Evolutionary conservation across 53 echinoderm and acorn worm genomes (phyloP), one percentile per base, ranked within the genome.

Genomic region (Echinometra lucunter): DNA sequence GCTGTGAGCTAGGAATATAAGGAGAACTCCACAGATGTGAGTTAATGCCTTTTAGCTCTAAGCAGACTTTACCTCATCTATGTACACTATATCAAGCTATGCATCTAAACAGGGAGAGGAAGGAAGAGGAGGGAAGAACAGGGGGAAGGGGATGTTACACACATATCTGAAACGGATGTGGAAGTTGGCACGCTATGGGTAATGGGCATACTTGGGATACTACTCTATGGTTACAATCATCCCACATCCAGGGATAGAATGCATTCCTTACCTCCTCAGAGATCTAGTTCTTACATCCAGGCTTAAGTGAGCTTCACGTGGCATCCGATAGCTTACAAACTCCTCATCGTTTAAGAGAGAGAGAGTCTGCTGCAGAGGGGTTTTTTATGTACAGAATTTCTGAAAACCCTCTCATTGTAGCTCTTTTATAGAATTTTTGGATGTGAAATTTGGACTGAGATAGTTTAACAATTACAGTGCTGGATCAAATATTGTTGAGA

Each of bases 221-320:
- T 78, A 19, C 19, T 6, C 78, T 78, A 17, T 78, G 78, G 78
- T 78, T 78, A 78, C 78, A 78, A 78, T 78, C 78, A 78, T 78
- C 78, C 78, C 78, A 38, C 78, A 42, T 78, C 78, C 78, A 78
- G 78, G 78, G 78, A 40, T 42, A 78, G 42, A 78, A 21, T 78
- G 42, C 78, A 78, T 78, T 78, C 78, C 78, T 18, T 42, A 78
- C 78, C 78, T 42, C 78, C 78, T 78, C 78, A 18, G 78, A 78
- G 78, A 78, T 78, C 42, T 78, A 78, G 38, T 78, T 78, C 78
- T 78, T 78, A 42, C 78, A 38, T 40, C 78, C 78, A 78, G 78
- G 78, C 78, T 78, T 78, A 78, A 78, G 42, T 78, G 38, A 42
- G 42, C 78, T 78, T 78, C 21, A 19, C 42, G 3, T 19, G 78